phyloP scores from a whole-genome alignment of 2,888 invertebrate species.

The Pasiphila rectangulata region DNA sequence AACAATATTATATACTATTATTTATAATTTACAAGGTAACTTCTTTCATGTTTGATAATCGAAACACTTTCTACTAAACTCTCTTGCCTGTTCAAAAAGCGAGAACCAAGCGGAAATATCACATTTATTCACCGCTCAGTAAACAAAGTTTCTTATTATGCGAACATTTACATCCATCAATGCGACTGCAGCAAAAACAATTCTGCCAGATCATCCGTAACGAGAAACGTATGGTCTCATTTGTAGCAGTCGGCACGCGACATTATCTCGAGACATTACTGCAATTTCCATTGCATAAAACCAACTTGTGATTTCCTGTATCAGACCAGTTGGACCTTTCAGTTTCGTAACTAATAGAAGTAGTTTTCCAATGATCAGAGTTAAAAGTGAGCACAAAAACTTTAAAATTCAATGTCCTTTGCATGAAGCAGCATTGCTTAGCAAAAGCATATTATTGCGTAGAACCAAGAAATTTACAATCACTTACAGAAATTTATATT shows the following conservation, averaged over 20 bases:
- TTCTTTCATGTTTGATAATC: no score
- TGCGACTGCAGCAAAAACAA: constrained; percentile 34
- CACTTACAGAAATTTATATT: no score
- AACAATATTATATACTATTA: no score
- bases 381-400: no score
- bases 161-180: constrained; percentile 39
- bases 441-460: no score
- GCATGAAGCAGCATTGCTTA: background rate
- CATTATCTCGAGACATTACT: constrained; percentile 1
- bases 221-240: constrained; percentile 35
- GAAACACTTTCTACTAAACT: no score
- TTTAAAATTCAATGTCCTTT: background rate
- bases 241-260: constrained; percentile 22
- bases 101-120: background rate
- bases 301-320: constrained; percentile 3
- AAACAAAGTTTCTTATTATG: constrained; percentile 22
- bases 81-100: no score
- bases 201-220: constrained; percentile 30
- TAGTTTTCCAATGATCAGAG: no score
- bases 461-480: no score
- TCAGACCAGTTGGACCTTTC: background rate
- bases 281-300: constrained; percentile 3
- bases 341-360: constrained; percentile 1
- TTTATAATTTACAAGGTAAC: no score
- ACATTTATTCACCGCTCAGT: constrained; percentile 13